These are phyloP conservation scores for Linurgus olivaceus DNA, from an alignment of 2,797 vertebrate genomes.

Conservation along the genomic window DNA sequence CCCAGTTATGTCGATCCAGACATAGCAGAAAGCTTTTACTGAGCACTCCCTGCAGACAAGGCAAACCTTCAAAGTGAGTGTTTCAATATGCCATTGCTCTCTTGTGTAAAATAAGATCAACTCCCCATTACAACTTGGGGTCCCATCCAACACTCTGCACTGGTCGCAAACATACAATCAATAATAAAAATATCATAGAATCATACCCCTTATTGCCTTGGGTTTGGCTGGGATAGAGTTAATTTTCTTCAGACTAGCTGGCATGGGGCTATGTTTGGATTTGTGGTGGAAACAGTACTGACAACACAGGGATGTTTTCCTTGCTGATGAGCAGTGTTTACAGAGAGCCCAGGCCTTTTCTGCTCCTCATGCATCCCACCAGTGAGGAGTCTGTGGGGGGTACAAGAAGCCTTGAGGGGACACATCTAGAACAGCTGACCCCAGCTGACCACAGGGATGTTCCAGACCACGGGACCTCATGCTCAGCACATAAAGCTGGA, in stretches of 20 bases:
- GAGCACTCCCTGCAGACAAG: conserved; percentile 37
- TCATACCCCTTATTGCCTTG: not conserved
- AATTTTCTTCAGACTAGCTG: not conserved
- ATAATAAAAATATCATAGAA: not conserved
- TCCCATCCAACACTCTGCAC: not conserved
- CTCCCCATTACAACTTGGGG: not conserved
- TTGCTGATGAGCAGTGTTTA: not conserved
- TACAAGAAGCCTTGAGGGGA: not conserved
- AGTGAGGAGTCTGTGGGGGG: not conserved
- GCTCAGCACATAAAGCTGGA: not conserved
- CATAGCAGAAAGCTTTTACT: conserved; percentile 35
- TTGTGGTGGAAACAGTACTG: not conserved
- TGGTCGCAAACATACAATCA: not conserved
- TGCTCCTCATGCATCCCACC: not conserved
- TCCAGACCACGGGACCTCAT: not conserved
- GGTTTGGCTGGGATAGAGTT: not conserved
- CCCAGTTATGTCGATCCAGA: conserved; percentile 15
- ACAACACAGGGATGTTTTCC: not conserved
- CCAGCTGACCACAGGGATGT: not conserved
- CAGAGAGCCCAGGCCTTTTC: not conserved
- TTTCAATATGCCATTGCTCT: conserved; percentile 56
- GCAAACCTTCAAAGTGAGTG: conserved; percentile 10
- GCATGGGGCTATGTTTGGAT: not conserved
- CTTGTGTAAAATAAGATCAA: conserved; percentile 37
- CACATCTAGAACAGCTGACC: not conserved